A percentile compares a stretch with the other conserved stretches of the same genome.
Conservation (phyloP, 2,888 invertebrate species). For the Tenthredo scrophulariae region DNA sequence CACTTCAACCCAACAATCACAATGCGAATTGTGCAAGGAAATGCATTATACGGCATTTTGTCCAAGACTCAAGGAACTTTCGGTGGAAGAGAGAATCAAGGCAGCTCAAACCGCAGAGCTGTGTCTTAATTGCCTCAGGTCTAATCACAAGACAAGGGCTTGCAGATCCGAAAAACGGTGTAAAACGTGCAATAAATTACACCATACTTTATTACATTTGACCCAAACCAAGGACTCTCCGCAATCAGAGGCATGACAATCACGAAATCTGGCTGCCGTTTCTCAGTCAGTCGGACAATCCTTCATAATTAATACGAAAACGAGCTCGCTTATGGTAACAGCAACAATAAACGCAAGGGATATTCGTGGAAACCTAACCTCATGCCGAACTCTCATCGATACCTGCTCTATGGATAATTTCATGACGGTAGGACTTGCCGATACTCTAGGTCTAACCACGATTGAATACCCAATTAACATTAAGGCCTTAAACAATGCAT, state of each 20-base stretch:
- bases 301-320: neutral
- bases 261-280: neutral
- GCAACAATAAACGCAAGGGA: neutral
- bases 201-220: conserved; percentile 50
- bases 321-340: conserved; percentile 37
- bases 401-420: conserved; percentile 57
- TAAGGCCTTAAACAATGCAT: conserved; percentile 51
- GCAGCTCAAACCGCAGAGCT: conserved; percentile 21
- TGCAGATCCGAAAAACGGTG: conserved; percentile 45
- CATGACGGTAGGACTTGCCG: conserved; percentile 54
- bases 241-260: conserved; percentile 2
- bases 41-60: conserved; percentile 37
- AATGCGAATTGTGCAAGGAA: conserved; percentile 33
- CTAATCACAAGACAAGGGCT: conserved; percentile 23
- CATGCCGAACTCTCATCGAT: conserved; percentile 55
- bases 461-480: conserved; percentile 43
- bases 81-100: conserved; percentile 46
- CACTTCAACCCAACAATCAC: neutral
- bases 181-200: conserved; percentile 45
- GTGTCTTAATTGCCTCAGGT: conserved; percentile 51
- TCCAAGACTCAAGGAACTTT: neutral
- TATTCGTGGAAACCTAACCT: neutral
- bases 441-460: neutral
- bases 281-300: neutral
- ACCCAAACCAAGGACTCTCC: neutral